phyloP scores from a whole-genome alignment of 2,797 vertebrate species.

The Hydrolagus colliei region DNA sequence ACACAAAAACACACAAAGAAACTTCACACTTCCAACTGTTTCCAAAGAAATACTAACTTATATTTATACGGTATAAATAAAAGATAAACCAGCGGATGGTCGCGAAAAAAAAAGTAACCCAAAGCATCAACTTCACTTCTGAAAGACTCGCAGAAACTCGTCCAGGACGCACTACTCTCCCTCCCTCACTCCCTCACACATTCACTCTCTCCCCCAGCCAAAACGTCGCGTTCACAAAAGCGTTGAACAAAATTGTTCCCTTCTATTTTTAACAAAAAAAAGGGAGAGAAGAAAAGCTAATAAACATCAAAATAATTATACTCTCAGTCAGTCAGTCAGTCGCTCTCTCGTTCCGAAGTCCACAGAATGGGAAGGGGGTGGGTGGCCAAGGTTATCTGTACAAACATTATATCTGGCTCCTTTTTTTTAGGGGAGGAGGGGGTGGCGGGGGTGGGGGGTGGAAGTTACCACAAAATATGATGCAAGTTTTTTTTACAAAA shows the following conservation, averaged over 20 bases:
- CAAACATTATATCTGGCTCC: no score
- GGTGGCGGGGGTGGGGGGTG: neutral
- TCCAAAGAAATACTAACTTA: neutral
- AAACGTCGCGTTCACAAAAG: no score
- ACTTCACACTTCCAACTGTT: neutral
- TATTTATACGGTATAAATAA: neutral
- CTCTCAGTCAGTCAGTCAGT: neutral
- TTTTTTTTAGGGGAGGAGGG: neutral
- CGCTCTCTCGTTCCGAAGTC: constrained; percentile 8
- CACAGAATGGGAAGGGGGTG: no score
- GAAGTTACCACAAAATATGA: constrained; percentile 12
- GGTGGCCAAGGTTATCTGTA: no score
- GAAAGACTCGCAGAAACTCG: constrained; percentile 5
- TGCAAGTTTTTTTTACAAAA: neutral
- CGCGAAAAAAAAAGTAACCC: neutral
- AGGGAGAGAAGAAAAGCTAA: no score
- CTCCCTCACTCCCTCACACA: neutral
- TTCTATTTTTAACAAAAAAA: no score
- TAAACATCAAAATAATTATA: no score
- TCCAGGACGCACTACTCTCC: neutral
- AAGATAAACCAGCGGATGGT: neutral
- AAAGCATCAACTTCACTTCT: neutral
- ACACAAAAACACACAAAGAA: neutral
- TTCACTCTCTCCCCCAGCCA: no score
- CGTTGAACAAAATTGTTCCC: no score